Conservation (phyloP, 2,888 invertebrate species). For the Plutella xylostella region DNA sequence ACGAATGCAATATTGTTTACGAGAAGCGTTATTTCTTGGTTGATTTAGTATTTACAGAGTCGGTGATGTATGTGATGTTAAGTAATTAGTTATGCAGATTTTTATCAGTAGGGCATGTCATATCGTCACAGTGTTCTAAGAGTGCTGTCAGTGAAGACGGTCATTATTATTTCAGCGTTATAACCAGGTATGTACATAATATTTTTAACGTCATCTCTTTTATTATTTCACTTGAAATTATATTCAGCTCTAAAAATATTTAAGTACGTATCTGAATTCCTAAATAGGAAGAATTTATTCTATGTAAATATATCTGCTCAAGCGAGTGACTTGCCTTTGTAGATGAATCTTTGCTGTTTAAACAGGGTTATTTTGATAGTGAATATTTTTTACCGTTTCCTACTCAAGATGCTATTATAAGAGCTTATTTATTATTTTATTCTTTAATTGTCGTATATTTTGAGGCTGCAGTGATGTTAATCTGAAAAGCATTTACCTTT, state of each 20-base stretch:
- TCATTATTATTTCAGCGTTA: constrained; percentile 31
- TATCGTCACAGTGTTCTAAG: constrained; percentile 34
- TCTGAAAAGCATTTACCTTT: constrained; percentile 42
- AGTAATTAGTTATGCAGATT: constrained; percentile 4
- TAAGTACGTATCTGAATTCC: too few relatives aligned
- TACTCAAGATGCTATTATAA: constrained; percentile 6
- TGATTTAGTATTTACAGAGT: constrained; percentile 38
- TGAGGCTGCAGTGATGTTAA: too few relatives aligned
- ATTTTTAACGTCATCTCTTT: neutral
- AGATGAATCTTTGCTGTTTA: constrained; percentile 1
- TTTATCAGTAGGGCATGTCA: neutral
- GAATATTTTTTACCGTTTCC: constrained; percentile 4
- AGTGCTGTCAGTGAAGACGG: constrained; percentile 26
- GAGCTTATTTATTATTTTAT: constrained; percentile 29
- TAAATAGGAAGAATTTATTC: too few relatives aligned
- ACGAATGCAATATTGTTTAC: constrained; percentile 35
- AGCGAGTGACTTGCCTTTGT: too few relatives aligned
- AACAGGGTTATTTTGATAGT: constrained; percentile 6
- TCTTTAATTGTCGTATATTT: neutral
- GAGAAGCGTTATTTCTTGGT: constrained; percentile 38
- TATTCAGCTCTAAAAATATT: too few relatives aligned
- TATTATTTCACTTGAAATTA: too few relatives aligned
- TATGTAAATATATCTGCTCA: too few relatives aligned
- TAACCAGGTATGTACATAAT: constrained; percentile 49
- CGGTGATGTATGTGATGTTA: constrained; percentile 41